phyloP scores from a whole-genome alignment of 2,888 invertebrate species.

The Sceliomorpha sp. region DNA sequence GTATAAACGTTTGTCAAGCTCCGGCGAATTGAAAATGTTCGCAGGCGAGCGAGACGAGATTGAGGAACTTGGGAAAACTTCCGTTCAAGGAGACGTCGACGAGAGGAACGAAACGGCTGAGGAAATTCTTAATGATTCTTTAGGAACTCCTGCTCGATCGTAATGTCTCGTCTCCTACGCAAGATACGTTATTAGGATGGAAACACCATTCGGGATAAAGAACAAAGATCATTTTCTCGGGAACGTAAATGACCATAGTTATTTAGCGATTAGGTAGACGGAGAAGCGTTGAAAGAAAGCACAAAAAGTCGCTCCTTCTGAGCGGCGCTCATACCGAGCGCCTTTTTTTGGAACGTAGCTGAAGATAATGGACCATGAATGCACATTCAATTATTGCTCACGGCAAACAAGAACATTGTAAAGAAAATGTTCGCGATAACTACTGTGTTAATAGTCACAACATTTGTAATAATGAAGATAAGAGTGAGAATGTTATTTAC shows the following conservation, averaged over 20 bases:
- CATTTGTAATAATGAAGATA: too few relatives aligned
- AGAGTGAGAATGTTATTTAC: neutral
- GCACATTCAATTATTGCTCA: too few relatives aligned
- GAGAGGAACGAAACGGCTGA: slow-evolving; percentile 3
- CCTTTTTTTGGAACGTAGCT: neutral
- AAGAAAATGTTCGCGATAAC: too few relatives aligned
- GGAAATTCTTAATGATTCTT: slow-evolving; percentile 47
- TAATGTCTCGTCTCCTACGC: slow-evolving; percentile 54
- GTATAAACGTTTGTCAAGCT: neutral
- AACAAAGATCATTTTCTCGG: slow-evolving; percentile 43
- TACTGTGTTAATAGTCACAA: too few relatives aligned
- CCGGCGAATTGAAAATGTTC: too few relatives aligned
- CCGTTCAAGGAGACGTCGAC: slow-evolving; percentile 26
- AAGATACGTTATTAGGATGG: slow-evolving; percentile 51
- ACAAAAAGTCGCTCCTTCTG: slow-evolving; percentile 46
- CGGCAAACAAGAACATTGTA: too few relatives aligned
- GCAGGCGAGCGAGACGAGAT: too few relatives aligned
- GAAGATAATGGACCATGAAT: neutral
- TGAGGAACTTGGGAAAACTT: too few relatives aligned
- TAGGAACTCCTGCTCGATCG: slow-evolving; percentile 46
- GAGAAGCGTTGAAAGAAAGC: slow-evolving; percentile 31
- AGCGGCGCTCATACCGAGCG: neutral
- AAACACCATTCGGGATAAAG: slow-evolving; percentile 45
- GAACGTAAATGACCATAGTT: slow-evolving; percentile 63
- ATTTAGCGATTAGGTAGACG: slow-evolving; percentile 74